phyloP scores from a whole-genome alignment of 2,113 vertebrate species.

The Odocoileus virginianus region DNA sequence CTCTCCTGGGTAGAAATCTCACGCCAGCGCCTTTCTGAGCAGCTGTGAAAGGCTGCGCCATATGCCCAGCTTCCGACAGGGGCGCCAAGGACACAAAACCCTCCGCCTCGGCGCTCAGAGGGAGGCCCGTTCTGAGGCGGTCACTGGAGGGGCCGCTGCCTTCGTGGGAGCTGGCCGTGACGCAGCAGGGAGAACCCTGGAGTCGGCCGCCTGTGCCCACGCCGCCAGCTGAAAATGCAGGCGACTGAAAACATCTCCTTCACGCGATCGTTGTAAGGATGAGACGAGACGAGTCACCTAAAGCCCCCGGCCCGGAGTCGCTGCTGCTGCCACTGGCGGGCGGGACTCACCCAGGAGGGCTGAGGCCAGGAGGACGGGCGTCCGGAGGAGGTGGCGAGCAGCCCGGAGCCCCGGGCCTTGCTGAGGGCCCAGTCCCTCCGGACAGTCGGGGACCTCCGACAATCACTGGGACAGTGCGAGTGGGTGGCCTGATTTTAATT shows the following conservation, averaged over 20 bases:
- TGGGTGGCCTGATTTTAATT: background rate
- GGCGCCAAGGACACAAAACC: background rate
- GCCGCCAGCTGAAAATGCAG: background rate
- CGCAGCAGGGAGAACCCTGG: background rate
- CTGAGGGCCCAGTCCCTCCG: fast-evolving
- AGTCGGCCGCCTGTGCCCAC: background rate
- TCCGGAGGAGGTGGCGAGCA: background rate
- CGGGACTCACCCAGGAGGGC: background rate
- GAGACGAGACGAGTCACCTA: too few species aligned
- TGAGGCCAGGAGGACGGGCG: background rate
- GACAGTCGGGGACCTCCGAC: fast-evolving
- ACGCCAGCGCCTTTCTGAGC: background rate
- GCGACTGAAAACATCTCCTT: background rate
- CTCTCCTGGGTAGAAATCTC: background rate
- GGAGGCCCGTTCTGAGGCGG: fast-evolving
- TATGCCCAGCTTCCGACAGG: background rate
- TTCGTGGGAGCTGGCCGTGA: background rate
- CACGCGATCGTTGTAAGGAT: background rate
- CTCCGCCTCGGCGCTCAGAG: too few species aligned
- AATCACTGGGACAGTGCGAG: background rate
- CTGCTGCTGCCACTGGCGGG: background rate
- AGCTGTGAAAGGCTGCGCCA: fast-evolving
- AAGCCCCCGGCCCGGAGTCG: background rate
- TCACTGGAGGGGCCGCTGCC: background rate
- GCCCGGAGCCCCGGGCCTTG: background rate